phyloP scores from a whole-genome alignment of 2,888 invertebrate genomes.

The Elysia crispata region DNA sequence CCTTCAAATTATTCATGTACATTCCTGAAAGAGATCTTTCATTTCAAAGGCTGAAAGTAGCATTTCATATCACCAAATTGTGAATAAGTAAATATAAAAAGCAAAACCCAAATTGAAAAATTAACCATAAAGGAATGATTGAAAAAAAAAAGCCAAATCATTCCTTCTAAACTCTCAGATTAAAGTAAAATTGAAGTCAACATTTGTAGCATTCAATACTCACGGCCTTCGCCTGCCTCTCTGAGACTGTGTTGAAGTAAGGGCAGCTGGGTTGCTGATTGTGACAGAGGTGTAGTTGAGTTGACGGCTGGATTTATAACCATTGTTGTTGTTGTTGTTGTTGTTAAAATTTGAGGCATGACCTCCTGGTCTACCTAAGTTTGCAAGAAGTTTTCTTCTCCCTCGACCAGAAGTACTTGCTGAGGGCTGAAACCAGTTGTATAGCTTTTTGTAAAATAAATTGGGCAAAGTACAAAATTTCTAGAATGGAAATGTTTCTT shows the following conservation, averaged over 20 bases:
- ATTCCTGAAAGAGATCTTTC: too few relatives aligned
- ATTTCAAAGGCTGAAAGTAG: too few relatives aligned
- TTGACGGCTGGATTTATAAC: slow-evolving; percentile 18
- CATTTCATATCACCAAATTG: too few relatives aligned
- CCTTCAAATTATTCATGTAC: too few relatives aligned
- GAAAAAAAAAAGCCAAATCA: not conserved
- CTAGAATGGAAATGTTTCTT: too few relatives aligned
- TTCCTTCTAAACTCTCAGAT: too few relatives aligned
- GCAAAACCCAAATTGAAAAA: not conserved
- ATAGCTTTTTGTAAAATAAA: too few relatives aligned
- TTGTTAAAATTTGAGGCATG: not conserved
- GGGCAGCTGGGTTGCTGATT: slow-evolving; percentile 29
- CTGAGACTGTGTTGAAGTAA: not conserved
- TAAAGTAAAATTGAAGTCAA: too few relatives aligned
- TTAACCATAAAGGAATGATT: not conserved
- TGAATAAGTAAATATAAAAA: not conserved
- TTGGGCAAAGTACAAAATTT: too few relatives aligned
- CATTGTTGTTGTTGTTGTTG: too few relatives aligned
- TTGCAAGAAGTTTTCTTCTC: slow-evolving; percentile 28
- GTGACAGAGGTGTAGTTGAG: slow-evolving; percentile 42
- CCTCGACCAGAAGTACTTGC: slow-evolving; percentile 19
- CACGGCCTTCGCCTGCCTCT: slow-evolving; percentile 7
- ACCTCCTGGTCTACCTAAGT: slow-evolving; percentile 1
- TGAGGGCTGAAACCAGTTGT: not conserved
- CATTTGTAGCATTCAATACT: too few relatives aligned